These are phyloP conservation scores for Plagiodera versicolora DNA, from an alignment of 2,888 invertebrate genomes.

Conservation along the genomic window DNA sequence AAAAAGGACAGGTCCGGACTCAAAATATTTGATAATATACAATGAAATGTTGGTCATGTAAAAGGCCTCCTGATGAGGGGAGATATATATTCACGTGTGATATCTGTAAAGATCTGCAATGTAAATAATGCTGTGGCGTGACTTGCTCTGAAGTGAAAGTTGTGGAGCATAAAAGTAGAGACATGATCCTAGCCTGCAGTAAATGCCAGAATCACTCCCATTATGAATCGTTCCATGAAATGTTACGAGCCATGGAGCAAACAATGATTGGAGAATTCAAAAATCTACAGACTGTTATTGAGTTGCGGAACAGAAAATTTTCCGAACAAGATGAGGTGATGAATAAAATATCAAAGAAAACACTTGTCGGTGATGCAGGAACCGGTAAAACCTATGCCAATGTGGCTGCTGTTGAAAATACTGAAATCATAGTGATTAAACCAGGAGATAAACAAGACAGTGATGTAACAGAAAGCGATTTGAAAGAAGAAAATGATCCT, in stretches of 20 bases:
- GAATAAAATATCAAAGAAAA: neutral
- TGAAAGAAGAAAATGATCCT: neutral
- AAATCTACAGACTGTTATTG: neutral
- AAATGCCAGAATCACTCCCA: neutral
- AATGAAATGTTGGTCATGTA: neutral
- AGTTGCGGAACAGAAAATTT: neutral
- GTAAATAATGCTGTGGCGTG: neutral
- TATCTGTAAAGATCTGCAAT: too few species aligned
- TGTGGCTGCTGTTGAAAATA: neutral
- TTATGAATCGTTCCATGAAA: too few species aligned
- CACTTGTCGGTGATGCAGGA: neutral
- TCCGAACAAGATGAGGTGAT: conserved; percentile 1
- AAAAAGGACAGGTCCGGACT: conserved; percentile 1
- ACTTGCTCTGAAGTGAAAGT: neutral
- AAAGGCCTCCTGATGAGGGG: too few species aligned
- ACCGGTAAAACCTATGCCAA: neutral
- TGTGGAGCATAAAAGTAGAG: neutral
- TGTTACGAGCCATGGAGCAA: too few species aligned
- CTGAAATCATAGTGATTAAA: too few species aligned
- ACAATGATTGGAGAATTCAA: too few species aligned
- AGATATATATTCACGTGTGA: neutral
- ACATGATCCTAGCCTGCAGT: neutral
- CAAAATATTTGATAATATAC: too few species aligned
- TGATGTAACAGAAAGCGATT: neutral
- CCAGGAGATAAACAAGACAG: neutral